Evolutionary conservation across 2,888 invertebrate species (phyloP).

Genomic region (Amblyjoppa proteus): DNA sequence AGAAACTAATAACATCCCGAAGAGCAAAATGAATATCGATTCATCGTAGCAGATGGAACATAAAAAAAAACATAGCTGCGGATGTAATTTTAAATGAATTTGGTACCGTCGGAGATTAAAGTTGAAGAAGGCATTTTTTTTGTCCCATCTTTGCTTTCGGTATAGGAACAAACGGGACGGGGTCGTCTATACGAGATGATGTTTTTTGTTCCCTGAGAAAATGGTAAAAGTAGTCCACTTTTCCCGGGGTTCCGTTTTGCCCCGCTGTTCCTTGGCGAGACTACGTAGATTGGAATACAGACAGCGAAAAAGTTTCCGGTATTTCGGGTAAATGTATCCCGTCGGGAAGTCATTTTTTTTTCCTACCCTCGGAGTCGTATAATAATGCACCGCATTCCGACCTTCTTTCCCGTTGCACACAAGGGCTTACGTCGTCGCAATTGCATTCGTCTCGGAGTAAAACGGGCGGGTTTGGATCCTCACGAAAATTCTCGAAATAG

Average conservation of each 20-base stretch:
- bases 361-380: neutral
- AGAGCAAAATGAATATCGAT: no score
- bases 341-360: slow-evolving; percentile 16
- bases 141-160: neutral
- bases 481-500: slow-evolving; percentile 63
- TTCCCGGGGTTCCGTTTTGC: neutral
- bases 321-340: slow-evolving; percentile 20
- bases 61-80: neutral
- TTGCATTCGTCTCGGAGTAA: slow-evolving; percentile 58
- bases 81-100: neutral
- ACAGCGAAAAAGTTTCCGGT: slow-evolving; percentile 4
- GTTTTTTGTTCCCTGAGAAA: neutral
- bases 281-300: neutral
- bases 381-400: slow-evolving; percentile 6
- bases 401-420: slow-evolving; percentile 18
- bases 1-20: neutral
- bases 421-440: slow-evolving; percentile 34
- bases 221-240: neutral
- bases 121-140: neutral
- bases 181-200: no score
- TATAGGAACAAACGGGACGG: no score
- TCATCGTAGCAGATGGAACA: neutral
- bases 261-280: neutral
- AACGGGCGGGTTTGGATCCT: slow-evolving; percentile 44
- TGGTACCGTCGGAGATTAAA: neutral